phyloP scores from a whole-genome alignment of 2,888 invertebrate genomes.

The Drosophila mulleri region DNA sequence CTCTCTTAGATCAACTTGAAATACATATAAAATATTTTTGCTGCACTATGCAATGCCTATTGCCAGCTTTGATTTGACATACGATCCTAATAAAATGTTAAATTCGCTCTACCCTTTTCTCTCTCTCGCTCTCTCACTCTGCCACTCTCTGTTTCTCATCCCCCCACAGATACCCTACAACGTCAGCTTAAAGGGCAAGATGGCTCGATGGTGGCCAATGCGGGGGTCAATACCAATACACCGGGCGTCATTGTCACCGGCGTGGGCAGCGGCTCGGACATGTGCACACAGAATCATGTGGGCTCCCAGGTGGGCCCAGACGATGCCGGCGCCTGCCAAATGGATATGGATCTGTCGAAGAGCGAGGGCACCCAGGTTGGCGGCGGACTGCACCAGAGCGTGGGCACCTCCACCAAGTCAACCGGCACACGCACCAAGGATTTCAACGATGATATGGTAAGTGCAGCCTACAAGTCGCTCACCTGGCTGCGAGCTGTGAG shows the following conservation, averaged over 20 bases:
- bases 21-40: too few species aligned
- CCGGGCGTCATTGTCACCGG: slow-evolving; percentile 74
- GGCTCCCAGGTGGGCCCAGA: slow-evolving; percentile 87
- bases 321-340: slow-evolving; percentile 84
- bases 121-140: background rate
- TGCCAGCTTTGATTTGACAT: slow-evolving; percentile 5
- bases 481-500: background rate
- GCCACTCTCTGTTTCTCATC: background rate
- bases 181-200: slow-evolving; percentile 91
- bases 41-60: slow-evolving; percentile 4
- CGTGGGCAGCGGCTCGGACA: slow-evolving; percentile 85
- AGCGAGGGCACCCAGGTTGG: slow-evolving; percentile 94
- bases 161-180: slow-evolving; percentile 85
- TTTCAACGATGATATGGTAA: slow-evolving; percentile 88
- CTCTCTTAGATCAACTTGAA: too few species aligned
- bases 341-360: slow-evolving; percentile 88
- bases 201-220: slow-evolving; percentile 82
- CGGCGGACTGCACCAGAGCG: slow-evolving; percentile 87
- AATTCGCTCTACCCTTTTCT: background rate
- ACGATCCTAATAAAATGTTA: background rate
- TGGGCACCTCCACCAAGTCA: slow-evolving; percentile 88
- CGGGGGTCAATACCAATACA: slow-evolving; percentile 75
- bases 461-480: slow-evolving; percentile 33
- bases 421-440: slow-evolving; percentile 88
- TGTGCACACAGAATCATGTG: slow-evolving; percentile 90